These are phyloP conservation scores for Meloidogyne floridensis DNA, from an alignment of 1,140 invertebrate species.

Conservation along the genomic window DNA sequence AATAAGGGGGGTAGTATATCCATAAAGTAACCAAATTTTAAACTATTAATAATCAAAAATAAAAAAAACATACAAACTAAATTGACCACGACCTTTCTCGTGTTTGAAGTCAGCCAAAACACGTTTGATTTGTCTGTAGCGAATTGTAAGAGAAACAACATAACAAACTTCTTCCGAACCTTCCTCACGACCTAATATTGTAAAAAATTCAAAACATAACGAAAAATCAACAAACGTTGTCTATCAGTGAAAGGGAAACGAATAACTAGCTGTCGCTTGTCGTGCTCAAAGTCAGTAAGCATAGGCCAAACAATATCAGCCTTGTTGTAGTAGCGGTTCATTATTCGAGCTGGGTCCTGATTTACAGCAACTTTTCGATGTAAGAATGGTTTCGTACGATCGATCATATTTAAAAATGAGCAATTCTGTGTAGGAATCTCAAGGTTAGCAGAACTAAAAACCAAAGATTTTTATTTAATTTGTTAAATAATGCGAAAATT, in stretches of 20 bases:
- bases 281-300: constrained; percentile 42
- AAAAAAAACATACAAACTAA: constrained; percentile 14
- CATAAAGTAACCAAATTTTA: too few relatives aligned
- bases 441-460: constrained; percentile 36
- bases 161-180: constrained; percentile 24
- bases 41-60: too few relatives aligned
- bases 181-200: constrained; percentile 18
- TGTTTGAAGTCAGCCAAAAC: constrained; percentile 31
- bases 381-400: constrained; percentile 27
- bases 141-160: constrained; percentile 28
- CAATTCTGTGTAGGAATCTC: constrained; percentile 33
- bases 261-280: constrained; percentile 31
- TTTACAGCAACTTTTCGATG: constrained; percentile 11
- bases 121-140: constrained; percentile 32
- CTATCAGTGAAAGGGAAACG: constrained; percentile 37
- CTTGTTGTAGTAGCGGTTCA: constrained; percentile 33
- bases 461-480: neutral
- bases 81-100: constrained; percentile 19
- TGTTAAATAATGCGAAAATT: neutral
- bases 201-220: constrained; percentile 5
- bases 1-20: too few relatives aligned
- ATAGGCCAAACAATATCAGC: constrained; percentile 23
- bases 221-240: constrained; percentile 27
- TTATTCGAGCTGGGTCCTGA: constrained; percentile 20
- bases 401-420: constrained; percentile 34